Evolutionary conservation across 2,888 invertebrate species (phyloP), one percentile per base, ranked within the genome.

Genomic region (Dendrolimus houi): DNA sequence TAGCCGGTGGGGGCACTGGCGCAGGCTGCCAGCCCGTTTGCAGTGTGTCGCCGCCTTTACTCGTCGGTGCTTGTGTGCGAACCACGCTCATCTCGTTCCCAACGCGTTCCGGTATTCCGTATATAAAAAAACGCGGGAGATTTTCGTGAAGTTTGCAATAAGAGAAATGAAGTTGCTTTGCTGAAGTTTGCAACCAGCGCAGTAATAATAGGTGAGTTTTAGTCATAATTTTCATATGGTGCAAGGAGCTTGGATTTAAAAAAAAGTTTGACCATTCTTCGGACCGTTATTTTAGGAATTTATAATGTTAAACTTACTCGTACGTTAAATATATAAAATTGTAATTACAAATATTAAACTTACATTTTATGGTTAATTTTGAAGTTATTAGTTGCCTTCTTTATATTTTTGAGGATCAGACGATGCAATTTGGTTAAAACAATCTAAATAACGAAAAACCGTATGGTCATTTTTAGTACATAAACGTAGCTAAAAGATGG

Each of bases 11-110:
- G 83, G 85, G 81, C 76, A 75, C 66, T 70, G 67, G 73, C 75
- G 79, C 79, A 76, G 77, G 68, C 69, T 70, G 70, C 68, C 68
- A 67, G 60, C 70, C 67, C 60, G 69, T 78, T 76, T 75, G 67
- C 86, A 88, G 88, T 88, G 82, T 81, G 72, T 79, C 71, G 76
- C 79, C 74, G 83, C 77, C 82, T 79, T 81, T 82, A 81, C 75
- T 62, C 71, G 75, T 64, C 69, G 79, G 63, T 79, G 78, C 82
- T 68, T 82, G 88, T 74, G 85, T 76, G 77, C 72, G 72, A 63
- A 61, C 61, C 61, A 64, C 66, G 61, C 66, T 64, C 60, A 58
- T 63, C 59, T 53, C 58, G 57, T 64, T 59, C 64, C 62, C 63
- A 64, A 62, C 67, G 63, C 69, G 68, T 65, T 61, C 63, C 71